phyloP scores from a whole-genome alignment of 2,797 vertebrate genomes.

The Lagorchestes hirsutus region DNA sequence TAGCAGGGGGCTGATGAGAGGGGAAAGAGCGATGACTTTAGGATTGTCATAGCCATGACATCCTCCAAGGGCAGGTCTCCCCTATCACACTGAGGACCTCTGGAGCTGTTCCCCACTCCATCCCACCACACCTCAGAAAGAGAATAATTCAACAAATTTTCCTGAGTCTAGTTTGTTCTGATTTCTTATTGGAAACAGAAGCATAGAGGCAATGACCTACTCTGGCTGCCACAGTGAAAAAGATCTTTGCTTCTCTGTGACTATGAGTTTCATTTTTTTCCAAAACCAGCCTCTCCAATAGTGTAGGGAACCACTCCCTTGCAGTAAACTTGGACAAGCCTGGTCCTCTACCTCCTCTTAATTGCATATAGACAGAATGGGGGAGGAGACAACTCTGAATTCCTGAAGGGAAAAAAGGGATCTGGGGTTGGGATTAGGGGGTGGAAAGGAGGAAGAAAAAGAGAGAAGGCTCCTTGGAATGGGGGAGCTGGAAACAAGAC shows the following conservation, averaged over 20 bases:
- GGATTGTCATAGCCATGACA: not conserved
- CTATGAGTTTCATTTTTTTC: not conserved
- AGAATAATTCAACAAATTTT: not conserved
- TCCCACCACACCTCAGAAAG: not conserved
- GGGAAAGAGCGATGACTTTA: not conserved
- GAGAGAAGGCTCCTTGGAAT: not conserved
- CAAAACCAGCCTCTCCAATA: not conserved
- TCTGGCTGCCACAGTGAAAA: not conserved
- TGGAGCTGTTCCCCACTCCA: not conserved
- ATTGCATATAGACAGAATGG: not conserved
- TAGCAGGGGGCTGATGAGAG: not conserved
- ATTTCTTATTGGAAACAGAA: not conserved
- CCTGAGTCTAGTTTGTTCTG: not conserved
- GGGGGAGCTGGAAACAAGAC: conserved; percentile 19
- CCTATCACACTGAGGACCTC: not conserved
- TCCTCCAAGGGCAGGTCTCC: not conserved
- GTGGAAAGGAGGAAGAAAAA: not conserved
- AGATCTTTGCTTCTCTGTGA: not conserved
- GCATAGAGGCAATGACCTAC: not conserved
- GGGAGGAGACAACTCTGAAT: not conserved
- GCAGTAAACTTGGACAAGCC: conserved; percentile 1
- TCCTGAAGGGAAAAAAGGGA: not conserved
- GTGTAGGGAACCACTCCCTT: not conserved
- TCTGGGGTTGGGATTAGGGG: not conserved
- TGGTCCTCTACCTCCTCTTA: not conserved